These are phyloP conservation scores for Cephonodes hylas DNA, from an alignment of 2,888 invertebrate species.

Conservation along the genomic window DNA sequence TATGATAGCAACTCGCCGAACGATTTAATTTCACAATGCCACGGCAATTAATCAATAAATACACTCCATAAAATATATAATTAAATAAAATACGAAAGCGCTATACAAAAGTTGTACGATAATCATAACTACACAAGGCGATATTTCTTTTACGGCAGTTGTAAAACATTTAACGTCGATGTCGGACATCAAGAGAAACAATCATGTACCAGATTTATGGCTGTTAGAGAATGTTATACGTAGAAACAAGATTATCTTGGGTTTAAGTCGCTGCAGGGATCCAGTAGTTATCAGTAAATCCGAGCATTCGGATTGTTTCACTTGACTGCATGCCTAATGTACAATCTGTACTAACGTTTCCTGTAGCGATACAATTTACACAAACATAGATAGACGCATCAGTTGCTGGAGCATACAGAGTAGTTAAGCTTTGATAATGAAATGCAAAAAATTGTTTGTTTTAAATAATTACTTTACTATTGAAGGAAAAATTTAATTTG, in stretches of 20 bases:
- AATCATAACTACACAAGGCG: conserved; percentile 26
- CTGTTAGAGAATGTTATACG: conserved; percentile 3
- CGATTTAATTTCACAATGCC: too few relatives aligned
- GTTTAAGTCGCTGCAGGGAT: not conserved
- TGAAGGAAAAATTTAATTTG: too few relatives aligned
- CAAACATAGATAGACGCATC: not conserved
- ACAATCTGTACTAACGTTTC: not conserved
- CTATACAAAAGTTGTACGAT: conserved; percentile 15
- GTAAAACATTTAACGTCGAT: conserved; percentile 36
- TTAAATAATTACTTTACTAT: too few relatives aligned
- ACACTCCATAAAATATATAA: conserved; percentile 7
- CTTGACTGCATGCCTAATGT: not conserved
- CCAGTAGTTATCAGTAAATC: not conserved
- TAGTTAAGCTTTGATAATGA: too few relatives aligned
- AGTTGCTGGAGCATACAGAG: too few relatives aligned
- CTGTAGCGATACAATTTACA: not conserved
- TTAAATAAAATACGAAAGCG: not conserved
- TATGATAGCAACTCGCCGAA: too few relatives aligned
- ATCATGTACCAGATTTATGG: conserved; percentile 14
- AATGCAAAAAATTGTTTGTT: too few relatives aligned
- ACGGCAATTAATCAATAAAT: conserved; percentile 4
- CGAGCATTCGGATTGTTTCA: not conserved
- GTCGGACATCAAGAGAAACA: conserved; percentile 18
- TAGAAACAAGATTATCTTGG: not conserved
- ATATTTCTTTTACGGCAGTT: conserved; percentile 32